A percentile compares a stretch with the other conserved stretches of the same genome.
Conservation (phyloP, 2,888 invertebrate genomes). For the Synergus gifuensis region DNA sequence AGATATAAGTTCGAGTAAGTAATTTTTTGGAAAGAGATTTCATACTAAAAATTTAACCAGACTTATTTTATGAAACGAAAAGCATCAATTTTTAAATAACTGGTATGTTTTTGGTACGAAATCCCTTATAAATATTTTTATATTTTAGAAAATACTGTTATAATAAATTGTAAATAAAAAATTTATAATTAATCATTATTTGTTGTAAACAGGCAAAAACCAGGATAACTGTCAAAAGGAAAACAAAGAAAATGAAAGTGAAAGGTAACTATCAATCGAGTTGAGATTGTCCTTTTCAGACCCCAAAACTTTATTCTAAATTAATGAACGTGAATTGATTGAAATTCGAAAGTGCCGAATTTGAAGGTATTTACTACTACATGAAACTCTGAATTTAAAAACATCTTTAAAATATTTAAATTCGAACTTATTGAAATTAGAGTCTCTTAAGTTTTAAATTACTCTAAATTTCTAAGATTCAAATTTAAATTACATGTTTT, state of each 20-base stretch:
- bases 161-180: not conserved
- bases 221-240: constrained; percentile 73
- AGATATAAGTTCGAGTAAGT: constrained; percentile 14
- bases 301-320: constrained; percentile 23
- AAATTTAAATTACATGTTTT: not conserved
- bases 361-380: too few relatives aligned
- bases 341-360: too few relatives aligned
- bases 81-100: not conserved
- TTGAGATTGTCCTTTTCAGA: constrained; percentile 21
- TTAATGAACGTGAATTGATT: not conserved
- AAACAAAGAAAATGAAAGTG: constrained; percentile 69
- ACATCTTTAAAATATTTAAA: not conserved
- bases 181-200: not conserved
- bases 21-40: not conserved
- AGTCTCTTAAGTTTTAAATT: not conserved
- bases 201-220: constrained; percentile 66
- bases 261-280: constrained; percentile 70
- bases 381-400: too few relatives aligned
- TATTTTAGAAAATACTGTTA: not conserved
- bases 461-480: constrained; percentile 7
- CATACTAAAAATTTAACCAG: not conserved
- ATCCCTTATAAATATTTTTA: not conserved
- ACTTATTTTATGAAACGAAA: not conserved
- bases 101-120: not conserved
- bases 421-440: not conserved